A percentile compares a stretch with the other conserved stretches of the same genome.
Evolutionary conservation across 2,113 vertebrate genomes (phyloP).

Genomic region (Pelvicachromis taeniatus): DNA sequence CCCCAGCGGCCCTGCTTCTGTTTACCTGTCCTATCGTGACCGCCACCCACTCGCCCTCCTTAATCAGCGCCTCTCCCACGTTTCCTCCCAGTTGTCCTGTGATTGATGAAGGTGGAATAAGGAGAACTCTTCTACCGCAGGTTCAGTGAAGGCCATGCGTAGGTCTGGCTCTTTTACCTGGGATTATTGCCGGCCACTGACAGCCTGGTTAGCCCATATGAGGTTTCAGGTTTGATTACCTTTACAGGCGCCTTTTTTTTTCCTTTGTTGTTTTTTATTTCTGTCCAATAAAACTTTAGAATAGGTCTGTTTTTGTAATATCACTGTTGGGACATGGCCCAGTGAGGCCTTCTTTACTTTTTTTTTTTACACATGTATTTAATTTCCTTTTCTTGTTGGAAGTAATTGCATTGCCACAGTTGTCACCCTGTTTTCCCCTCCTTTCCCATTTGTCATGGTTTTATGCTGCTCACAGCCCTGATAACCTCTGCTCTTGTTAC

Average conservation of each 20-base stretch:
- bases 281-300: slow-evolving; percentile 43
- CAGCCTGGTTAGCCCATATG: slow-evolving; percentile 39
- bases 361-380: slow-evolving; percentile 39
- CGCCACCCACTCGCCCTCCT: slow-evolving; percentile 2
- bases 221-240: slow-evolving; percentile 60
- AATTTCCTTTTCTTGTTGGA: slow-evolving; percentile 61
- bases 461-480: not conserved
- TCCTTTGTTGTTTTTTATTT: not conserved
- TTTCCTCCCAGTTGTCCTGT: slow-evolving; percentile 67
- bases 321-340: slow-evolving; percentile 6
- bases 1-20: slow-evolving; percentile 13
- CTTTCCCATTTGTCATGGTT: slow-evolving; percentile 20
- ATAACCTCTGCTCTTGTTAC: slow-evolving; percentile 7
- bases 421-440: slow-evolving; percentile 30
- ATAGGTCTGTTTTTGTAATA: slow-evolving; percentile 55
- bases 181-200: slow-evolving; percentile 11
- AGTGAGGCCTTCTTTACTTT: not conserved
- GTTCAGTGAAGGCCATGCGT: slow-evolving; percentile 44
- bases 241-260: slow-evolving; percentile 55
- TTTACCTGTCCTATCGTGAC: slow-evolving; percentile 23
- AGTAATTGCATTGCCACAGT: slow-evolving; percentile 57
- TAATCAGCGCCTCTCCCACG: slow-evolving; percentile 27
- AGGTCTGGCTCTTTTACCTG: slow-evolving; percentile 42
- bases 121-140: slow-evolving; percentile 27
- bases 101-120: slow-evolving; percentile 58